Evolutionary conservation across 2,888 invertebrate species (phyloP).

Genomic region (Drosophila maculinotata): DNA sequence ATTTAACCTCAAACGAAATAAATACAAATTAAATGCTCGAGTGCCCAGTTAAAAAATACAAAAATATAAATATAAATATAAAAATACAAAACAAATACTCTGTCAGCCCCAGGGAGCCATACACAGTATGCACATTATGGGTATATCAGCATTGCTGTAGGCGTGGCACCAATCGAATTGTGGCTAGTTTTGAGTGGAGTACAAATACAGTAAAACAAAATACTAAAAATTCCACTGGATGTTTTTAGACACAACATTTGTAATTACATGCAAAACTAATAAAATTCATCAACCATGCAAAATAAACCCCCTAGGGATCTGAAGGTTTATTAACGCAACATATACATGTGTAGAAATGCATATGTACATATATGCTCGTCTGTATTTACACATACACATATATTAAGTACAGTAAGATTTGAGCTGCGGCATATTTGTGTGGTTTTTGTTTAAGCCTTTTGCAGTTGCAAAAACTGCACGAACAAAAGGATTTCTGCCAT

Average conservation of each 20-base stretch:
- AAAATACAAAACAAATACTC: constrained; percentile 3
- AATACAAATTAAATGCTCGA: constrained; percentile 31
- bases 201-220: background rate
- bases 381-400: too few species aligned
- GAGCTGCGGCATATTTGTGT: background rate
- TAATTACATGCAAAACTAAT: constrained; percentile 23
- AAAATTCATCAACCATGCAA: background rate
- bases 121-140: background rate
- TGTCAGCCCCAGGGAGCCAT: constrained; percentile 2
- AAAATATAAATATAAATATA: background rate
- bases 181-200: too few species aligned
- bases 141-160: constrained; percentile 2
- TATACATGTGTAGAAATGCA: background rate
- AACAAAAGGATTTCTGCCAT: background rate
- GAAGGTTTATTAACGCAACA: background rate
- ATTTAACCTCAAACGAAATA: constrained; percentile 20
- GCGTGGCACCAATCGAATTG: constrained; percentile 5
- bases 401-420: background rate
- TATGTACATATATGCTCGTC: too few species aligned
- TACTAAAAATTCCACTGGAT: background rate
- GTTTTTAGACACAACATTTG: constrained; percentile 10
- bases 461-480: background rate
- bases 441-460: background rate
- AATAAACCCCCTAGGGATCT: constrained; percentile 2
- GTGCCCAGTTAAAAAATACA: background rate